Conservation (phyloP, 2,797 vertebrate genomes). For the Sibirionetta formosa region DNA sequence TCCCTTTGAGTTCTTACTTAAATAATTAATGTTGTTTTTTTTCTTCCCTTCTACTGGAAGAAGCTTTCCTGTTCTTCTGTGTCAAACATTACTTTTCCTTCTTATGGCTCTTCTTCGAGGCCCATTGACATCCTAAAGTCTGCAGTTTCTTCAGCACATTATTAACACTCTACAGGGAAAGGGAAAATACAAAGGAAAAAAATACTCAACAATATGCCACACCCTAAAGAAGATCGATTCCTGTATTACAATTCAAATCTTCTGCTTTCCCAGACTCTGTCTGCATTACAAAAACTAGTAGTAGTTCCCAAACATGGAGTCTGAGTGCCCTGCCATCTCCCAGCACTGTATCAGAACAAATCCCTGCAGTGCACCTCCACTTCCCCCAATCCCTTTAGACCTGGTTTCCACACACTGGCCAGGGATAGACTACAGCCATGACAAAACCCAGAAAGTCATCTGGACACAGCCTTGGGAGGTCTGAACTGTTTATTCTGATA, state of each 20-base stretch:
- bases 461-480: background rate
- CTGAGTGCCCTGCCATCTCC: background rate
- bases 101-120: background rate
- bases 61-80: constrained; percentile 18
- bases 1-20: constrained; percentile 25
- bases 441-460: background rate
- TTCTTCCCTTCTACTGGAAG: background rate
- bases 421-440: accelerated
- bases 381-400: background rate
- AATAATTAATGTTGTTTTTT: background rate
- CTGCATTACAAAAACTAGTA: background rate
- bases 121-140: background rate
- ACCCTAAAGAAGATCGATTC: background rate
- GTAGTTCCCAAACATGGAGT: background rate
- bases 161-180: background rate
- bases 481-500: background rate
- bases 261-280: background rate
- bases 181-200: background rate
- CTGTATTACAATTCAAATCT: background rate
- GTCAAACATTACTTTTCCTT: constrained; percentile 1
- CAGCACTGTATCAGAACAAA: accelerated
- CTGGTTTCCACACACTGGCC: background rate
- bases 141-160: background rate
- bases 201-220: background rate
- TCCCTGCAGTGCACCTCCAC: background rate